A percentile compares a stretch with the other conserved stretches of the same genome.
These are phyloP conservation scores for Metellina segmentata DNA, from an alignment of 2,888 invertebrate species.

Conservation along the genomic window DNA sequence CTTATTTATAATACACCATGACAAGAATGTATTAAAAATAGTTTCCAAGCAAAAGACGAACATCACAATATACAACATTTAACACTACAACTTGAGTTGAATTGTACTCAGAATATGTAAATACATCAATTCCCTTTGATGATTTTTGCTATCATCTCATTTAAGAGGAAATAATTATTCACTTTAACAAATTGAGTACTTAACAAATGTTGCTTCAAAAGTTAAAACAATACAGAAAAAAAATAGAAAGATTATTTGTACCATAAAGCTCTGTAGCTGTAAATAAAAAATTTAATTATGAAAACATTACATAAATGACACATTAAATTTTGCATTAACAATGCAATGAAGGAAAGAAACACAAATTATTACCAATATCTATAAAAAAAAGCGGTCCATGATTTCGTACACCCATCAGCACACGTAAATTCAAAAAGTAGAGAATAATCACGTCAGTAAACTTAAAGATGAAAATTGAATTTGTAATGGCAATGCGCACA, in stretches of 20 bases:
- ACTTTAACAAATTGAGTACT: constrained; percentile 16
- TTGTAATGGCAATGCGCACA: constrained; percentile 38
- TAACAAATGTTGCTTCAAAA: constrained; percentile 25
- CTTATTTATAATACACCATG: constrained; percentile 13
- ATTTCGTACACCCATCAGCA: not conserved
- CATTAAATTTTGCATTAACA: constrained; percentile 31
- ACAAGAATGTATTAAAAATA: constrained; percentile 36
- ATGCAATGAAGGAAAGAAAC: constrained; percentile 26
- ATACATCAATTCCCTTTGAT: not conserved
- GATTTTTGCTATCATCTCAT: not conserved
- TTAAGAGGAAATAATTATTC: not conserved
- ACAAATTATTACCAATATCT: not conserved
- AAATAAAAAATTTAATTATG: constrained; percentile 16
- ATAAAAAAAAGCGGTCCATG: not conserved
- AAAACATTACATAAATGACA: not conserved
- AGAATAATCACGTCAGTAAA: not conserved
- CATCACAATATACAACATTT: not conserved
- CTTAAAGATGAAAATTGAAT: not conserved
- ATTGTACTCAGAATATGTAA: not conserved
- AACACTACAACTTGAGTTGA: not conserved
- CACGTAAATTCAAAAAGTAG: not conserved
- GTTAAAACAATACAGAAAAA: not conserved
- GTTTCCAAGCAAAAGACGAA: constrained; percentile 12
- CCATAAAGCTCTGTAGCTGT: constrained; percentile 37
- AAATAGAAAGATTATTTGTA: constrained; percentile 15